A percentile compares a stretch with the other conserved stretches of the same genome.
Conservation (phyloP, 2,797 vertebrate species). For the Acipenser ruthenus region DNA sequence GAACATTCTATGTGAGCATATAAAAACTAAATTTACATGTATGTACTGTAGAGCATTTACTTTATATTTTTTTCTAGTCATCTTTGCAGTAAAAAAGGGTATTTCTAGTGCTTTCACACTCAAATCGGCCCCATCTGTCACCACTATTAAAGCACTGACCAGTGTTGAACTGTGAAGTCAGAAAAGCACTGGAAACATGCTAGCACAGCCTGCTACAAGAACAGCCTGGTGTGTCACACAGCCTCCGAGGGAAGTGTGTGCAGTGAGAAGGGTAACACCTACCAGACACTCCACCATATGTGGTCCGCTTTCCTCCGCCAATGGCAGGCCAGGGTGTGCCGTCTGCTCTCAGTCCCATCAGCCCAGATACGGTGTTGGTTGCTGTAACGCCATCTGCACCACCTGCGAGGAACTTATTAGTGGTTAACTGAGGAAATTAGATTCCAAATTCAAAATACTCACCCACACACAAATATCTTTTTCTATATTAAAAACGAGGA, state of each 20-base stretch:
- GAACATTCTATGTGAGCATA: no score
- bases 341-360: constrained; percentile 70
- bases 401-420: constrained; percentile 46
- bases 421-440: constrained; percentile 8
- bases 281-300: constrained; percentile 81
- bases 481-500: no score
- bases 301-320: constrained; percentile 54
- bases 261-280: constrained; percentile 55
- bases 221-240: constrained; percentile 39
- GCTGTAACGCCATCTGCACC: constrained; percentile 84
- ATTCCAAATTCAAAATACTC: constrained; percentile 10
- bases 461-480: no score
- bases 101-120: constrained; percentile 8
- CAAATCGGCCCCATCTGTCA: constrained; percentile 8
- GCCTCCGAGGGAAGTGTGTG: constrained; percentile 41
- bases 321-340: constrained; percentile 67
- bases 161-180: constrained; percentile 41
- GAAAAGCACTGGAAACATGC: constrained; percentile 30
- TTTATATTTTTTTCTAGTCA: no score
- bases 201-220: constrained; percentile 34
- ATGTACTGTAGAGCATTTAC: no score
- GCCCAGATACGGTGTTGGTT: constrained; percentile 84
- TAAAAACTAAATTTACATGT: no score
- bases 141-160: constrained; percentile 2
- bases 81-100: neutral